Percentiles rank a stretch among this genome's conserved stretches.
These are phyloP conservation scores for Brachionus koreanus DNA, from an alignment of 1,140 invertebrate species.

Conservation along the genomic window DNA sequence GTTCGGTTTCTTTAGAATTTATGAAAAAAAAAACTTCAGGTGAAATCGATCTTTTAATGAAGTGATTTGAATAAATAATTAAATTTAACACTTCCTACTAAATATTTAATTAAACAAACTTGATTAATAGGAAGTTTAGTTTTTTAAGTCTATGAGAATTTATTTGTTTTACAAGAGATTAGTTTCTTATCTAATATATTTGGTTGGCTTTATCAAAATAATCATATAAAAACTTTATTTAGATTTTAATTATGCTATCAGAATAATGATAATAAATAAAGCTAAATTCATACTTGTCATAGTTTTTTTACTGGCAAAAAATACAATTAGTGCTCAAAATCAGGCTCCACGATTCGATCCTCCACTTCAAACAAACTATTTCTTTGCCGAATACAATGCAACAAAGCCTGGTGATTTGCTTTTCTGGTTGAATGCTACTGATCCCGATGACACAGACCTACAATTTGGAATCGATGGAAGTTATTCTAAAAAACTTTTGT, in stretches of 20 bases:
- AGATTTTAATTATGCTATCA: not conserved
- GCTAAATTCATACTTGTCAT: not conserved
- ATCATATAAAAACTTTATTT: not conserved
- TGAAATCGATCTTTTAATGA: constrained; percentile 8
- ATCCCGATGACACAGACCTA: constrained; percentile 2
- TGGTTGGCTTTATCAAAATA: not conserved
- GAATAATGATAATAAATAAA: not conserved
- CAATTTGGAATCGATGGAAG: constrained; percentile 14
- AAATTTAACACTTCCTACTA: constrained; percentile 8
- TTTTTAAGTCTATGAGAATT: not conserved
- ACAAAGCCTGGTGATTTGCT: constrained; percentile 37
- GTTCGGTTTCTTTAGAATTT: not conserved
- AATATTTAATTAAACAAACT: not conserved
- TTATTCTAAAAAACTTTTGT: not conserved
- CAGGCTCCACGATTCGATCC: constrained; percentile 34
- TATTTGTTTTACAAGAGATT: not conserved
- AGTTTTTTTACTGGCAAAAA: not conserved
- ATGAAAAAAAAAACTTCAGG: not conserved
- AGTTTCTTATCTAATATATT: not conserved
- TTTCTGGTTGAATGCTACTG: constrained; percentile 37
- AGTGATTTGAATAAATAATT: not conserved
- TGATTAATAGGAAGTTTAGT: not conserved
- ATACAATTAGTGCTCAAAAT: constrained; percentile 32
- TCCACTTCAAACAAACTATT: constrained; percentile 24
- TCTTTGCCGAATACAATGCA: constrained; percentile 35